Conservation (phyloP, 2,113 vertebrate species). For the Nestor notabilis region DNA sequence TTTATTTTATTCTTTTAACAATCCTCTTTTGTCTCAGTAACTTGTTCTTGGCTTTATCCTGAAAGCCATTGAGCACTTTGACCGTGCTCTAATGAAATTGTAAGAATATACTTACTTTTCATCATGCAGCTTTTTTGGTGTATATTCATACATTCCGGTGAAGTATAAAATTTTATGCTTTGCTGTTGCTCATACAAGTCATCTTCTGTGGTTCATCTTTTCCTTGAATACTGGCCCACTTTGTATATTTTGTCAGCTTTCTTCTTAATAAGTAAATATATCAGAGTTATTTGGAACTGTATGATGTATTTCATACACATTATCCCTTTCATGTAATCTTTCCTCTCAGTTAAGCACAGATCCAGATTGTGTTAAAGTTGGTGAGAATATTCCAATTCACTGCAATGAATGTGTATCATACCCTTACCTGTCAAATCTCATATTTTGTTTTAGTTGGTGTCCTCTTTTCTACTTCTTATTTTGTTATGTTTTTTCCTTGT, state of each 20-base stretch:
- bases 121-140: neutral
- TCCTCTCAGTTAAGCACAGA: neutral
- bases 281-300: neutral
- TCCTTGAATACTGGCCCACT: neutral
- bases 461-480: neutral
- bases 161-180: neutral
- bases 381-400: neutral
- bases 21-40: neutral
- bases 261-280: neutral
- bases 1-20: neutral
- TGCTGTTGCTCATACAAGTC: neutral
- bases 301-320: neutral
- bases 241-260: neutral
- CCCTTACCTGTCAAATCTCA: neutral
- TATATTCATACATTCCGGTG: neutral
- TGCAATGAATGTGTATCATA: neutral
- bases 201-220: neutral
- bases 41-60: neutral
- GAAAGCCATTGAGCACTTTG: neutral
- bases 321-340: neutral
- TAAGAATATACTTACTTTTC: neutral
- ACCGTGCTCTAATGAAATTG: neutral
- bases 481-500: neutral
- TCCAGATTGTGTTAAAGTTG: neutral
- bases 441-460: neutral